phyloP scores from a whole-genome alignment of 2,888 invertebrate species.

The Cremastinae sp. region DNA sequence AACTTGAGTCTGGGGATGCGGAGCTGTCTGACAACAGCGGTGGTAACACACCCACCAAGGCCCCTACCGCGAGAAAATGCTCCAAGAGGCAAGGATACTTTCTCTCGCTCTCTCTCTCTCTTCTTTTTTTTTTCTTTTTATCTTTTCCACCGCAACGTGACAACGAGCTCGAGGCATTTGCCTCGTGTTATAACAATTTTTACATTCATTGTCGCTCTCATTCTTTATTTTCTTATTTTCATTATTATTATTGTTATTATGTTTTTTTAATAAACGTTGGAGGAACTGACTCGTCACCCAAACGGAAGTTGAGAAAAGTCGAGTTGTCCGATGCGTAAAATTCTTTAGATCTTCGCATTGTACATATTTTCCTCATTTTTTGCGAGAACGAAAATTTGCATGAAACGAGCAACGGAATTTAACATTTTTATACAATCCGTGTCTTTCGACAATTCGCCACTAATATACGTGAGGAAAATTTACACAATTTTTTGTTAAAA shows the following conservation, averaged over 20 bases:
- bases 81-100: conserved; percentile 38
- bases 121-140: too few relatives aligned
- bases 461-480: too few relatives aligned
- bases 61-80: conserved; percentile 51
- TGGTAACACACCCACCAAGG: conserved; percentile 40
- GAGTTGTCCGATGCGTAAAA: not conserved
- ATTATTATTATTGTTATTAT: too few relatives aligned
- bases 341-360: too few relatives aligned
- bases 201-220: conserved; percentile 24
- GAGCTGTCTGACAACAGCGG: conserved; percentile 43
- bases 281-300: not conserved
- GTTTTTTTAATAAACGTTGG: not conserved
- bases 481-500: too few relatives aligned
- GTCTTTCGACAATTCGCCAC: too few relatives aligned
- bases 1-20: not conserved
- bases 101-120: too few relatives aligned
- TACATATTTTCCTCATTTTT: too few relatives aligned
- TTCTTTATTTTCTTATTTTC: too few relatives aligned
- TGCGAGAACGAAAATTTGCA: too few relatives aligned
- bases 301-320: not conserved
- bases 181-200: conserved; percentile 48
- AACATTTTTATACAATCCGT: too few relatives aligned
- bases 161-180: conserved; percentile 43
- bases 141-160: conserved; percentile 25
- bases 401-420: too few relatives aligned